Percentiles rank a stretch among this genome's conserved stretches.
phyloP scores from a whole-genome alignment of 2,888 invertebrate genomes.

The Dermolepida albohirtum region DNA sequence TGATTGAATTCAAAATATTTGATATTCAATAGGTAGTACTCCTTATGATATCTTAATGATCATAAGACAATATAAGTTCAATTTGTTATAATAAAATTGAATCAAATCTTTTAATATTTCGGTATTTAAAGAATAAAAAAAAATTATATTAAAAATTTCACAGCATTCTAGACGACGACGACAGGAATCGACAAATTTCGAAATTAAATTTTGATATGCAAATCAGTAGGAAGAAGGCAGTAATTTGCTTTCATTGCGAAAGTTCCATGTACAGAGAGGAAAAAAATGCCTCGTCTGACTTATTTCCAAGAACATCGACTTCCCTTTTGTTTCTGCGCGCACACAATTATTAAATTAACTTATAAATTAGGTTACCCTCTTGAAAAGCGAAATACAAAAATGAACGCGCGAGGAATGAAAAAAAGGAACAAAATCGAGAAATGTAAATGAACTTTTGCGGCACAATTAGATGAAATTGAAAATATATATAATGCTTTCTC shows the following conservation, averaged over 20 bases:
- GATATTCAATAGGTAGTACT: too few species aligned
- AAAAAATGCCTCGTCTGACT: not conserved
- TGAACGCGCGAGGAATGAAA: slow-evolving; percentile 18
- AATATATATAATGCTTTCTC: slow-evolving; percentile 13
- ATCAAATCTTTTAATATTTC: too few species aligned
- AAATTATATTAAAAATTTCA: slow-evolving; percentile 10
- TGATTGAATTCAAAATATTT: too few species aligned
- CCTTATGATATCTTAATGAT: too few species aligned
- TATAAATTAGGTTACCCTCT: slow-evolving; percentile 33
- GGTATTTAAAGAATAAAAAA: slow-evolving; percentile 5
- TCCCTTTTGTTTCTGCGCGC: slow-evolving; percentile 33
- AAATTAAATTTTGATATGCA: slow-evolving; percentile 32
- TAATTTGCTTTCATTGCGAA: slow-evolving; percentile 24
- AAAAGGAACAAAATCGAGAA: slow-evolving; percentile 15
- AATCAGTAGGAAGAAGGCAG: slow-evolving; percentile 9
- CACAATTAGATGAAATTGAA: slow-evolving; percentile 30
- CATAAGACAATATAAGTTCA: too few species aligned
- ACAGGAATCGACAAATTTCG: slow-evolving; percentile 15
- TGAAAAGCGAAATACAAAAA: slow-evolving; percentile 27
- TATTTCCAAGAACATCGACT: slow-evolving; percentile 10
- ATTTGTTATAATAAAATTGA: too few species aligned
- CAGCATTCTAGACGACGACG: not conserved
- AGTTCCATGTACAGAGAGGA: slow-evolving; percentile 2
- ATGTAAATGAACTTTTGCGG: slow-evolving; percentile 28
- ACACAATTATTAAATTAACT: slow-evolving; percentile 41